Percentiles rank a stretch among this genome's conserved stretches.
Conservation (phyloP, 2,113 vertebrate species). For the Serinus canaria region DNA sequence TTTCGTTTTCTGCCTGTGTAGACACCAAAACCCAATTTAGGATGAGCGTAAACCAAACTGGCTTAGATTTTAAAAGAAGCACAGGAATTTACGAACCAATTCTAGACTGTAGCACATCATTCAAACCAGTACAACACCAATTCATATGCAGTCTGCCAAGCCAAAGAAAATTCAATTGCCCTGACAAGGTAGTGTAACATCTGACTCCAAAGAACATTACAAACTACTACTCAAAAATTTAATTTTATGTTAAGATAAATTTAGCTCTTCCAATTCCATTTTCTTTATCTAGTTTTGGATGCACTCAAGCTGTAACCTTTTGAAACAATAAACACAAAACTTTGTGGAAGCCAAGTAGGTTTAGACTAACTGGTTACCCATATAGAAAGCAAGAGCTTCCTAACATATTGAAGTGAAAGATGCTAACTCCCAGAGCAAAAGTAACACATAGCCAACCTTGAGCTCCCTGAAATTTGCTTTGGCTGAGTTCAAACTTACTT, state of each 20-base stretch:
- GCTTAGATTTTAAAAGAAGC: background rate
- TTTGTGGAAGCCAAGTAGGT: background rate
- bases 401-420: background rate
- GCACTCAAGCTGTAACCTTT: background rate
- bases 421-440: background rate
- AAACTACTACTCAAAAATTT: background rate
- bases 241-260: background rate
- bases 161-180: background rate
- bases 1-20: conserved; percentile 88
- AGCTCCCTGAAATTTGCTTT: background rate
- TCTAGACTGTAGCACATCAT: background rate
- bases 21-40: conserved; percentile 75
- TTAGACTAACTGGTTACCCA: background rate
- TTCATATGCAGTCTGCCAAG: background rate
- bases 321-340: background rate
- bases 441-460: background rate
- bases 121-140: background rate
- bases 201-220: background rate
- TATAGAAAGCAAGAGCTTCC: background rate
- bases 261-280: background rate
- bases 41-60: background rate
- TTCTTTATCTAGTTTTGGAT: background rate
- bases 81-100: background rate
- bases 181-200: background rate
- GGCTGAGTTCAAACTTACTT: background rate